Evolutionary conservation across 2,888 invertebrate genomes (phyloP), one percentile per base, ranked within the genome.

Genomic region (Pristionchus maxplancki): DNA sequence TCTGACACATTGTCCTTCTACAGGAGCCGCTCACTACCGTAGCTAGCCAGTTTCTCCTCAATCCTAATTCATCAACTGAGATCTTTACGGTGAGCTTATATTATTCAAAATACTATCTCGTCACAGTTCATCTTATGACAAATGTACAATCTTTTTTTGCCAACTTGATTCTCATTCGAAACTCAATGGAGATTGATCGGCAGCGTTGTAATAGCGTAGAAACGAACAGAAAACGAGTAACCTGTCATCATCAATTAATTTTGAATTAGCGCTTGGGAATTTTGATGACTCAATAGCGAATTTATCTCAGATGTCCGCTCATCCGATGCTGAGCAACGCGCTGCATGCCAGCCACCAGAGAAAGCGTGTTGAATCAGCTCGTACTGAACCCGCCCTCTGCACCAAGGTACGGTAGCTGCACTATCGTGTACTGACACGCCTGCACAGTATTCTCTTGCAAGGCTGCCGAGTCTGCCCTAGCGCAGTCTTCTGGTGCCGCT

Each of bases 231-330:
- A 34, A 67, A 34, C 67, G 34, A 67, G 31, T 67, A 67, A 34
- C 13, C 34, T 67, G 67, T 67, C 67, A 15, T n/a, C n/a, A n/a
- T n/a, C n/a, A 0, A 15, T 34, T 11, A 31, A 13, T 67, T 31
- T 67, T 34, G 31, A 20, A 34, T 31, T 31, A 31, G 17, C 5
- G 17, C 1, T 31, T 31, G n/a, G n/a, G n/a, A n/a, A n/a, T n/a
- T 9, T 8, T 81, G 15, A 28, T 64, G 11, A n/a, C 28, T 8
- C 2, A 64, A 74, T 74, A n/a, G 20, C 24, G 31, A 9, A 28
- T n/a, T 24, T 44, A 13, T 44, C 11, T 34, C 62, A 53, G 82
- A 83, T 83, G 82, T 83, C 82, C 53, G 28, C 82, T 1, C 53
- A 53, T 34, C 82, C 82, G 9, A 50, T 83, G 34, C 9, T 83